Base-by-base conservation (phyloP, 2,888 invertebrate genomes). In the Megalurothrips usitatus region DNA sequence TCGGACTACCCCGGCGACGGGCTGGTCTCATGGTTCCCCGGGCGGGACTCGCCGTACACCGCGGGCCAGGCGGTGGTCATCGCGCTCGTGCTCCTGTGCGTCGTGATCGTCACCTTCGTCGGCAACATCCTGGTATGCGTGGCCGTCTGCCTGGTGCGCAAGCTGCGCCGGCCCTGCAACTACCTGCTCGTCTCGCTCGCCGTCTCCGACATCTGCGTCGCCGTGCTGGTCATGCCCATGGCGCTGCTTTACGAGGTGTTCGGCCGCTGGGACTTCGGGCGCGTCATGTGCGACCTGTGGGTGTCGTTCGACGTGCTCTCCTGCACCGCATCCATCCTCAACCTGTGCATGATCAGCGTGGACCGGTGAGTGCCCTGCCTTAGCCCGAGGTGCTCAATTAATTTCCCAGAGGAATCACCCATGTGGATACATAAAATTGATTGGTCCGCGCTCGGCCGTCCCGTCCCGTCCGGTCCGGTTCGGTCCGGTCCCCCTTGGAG, bases 241-340 rank as follows among this genome's bases (percentile, higher is more conserved):
- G 98, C 98, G 8, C 92, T 98, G 87, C 92, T 96, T 58, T 96
- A 97, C 87, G 98, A 98, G 88, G 92, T 98, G 82, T 90, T 96
- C 85, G 97, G 96, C 82, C 92, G 92, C 85, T 99, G 99, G 99
- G 93, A 94, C 84, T 97, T 99, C 86, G 98, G 98, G 80, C 92
- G 93, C 43, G 91, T 94, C 83, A 93, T 97, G 85, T 98, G 98
- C 88, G 96, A 97, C 86, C 91, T 97, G 83, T 99, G 98, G 98
- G 97, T 97, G 82, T 96, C 96, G 81, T 96, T 97, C 87, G 99
- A 99, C 88, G 97, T 99, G 58, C 91, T 98, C 85, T 97, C 98
- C 84, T 98, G 97, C 87, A 97, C 99, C 28, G 98, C 99, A n/a
- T 98, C 98, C 85, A 99, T 99, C 85, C 90, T 99, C 80, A 99